These are phyloP conservation scores for Torymus aiolomorphi DNA, from an alignment of 2,888 invertebrate species.

Conservation along the genomic window DNA sequence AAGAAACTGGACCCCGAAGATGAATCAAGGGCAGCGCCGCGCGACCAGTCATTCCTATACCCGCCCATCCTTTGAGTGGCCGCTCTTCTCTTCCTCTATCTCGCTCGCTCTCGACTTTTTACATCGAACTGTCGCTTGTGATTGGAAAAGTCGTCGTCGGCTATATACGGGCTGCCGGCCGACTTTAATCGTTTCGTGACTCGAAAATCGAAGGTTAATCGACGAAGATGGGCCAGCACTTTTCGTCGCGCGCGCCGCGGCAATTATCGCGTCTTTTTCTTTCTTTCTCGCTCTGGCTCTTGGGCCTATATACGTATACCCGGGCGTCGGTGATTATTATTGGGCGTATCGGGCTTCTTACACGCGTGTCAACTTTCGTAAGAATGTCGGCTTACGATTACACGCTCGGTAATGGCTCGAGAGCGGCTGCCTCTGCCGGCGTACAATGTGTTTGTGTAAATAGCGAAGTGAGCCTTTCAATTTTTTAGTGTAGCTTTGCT, in stretches of 20 bases:
- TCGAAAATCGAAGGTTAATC: conserved; percentile 59
- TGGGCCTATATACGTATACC: conserved; percentile 4
- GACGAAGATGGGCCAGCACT: conserved; percentile 58
- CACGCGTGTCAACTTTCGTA: conserved; percentile 37
- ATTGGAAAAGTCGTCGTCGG: conserved; percentile 72
- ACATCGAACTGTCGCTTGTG: conserved; percentile 73
- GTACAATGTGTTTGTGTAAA: not conserved
- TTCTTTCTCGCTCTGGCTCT: conserved; percentile 3
- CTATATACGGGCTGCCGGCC: not conserved
- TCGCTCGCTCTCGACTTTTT: conserved; percentile 68
- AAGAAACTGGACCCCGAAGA: conserved; percentile 14
- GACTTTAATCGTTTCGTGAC: conserved; percentile 68
- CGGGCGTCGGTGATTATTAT: conserved; percentile 23
- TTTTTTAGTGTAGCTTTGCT: no score
- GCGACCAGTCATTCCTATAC: conserved; percentile 72
- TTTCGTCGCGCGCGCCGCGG: conserved; percentile 41
- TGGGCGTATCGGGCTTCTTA: conserved; percentile 27
- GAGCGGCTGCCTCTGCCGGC: not conserved
- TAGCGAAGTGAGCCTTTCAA: no score
- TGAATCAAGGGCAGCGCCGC: conserved; percentile 14
- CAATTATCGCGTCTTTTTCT: conserved; percentile 42
- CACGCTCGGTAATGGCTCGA: no score
- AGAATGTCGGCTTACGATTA: no score
- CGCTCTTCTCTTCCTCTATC: conserved; percentile 60
- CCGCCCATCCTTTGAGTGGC: conserved; percentile 70